Evolutionary conservation across 1,140 invertebrate genomes (phyloP).

Genomic region (Drosophila murphyi): DNA sequence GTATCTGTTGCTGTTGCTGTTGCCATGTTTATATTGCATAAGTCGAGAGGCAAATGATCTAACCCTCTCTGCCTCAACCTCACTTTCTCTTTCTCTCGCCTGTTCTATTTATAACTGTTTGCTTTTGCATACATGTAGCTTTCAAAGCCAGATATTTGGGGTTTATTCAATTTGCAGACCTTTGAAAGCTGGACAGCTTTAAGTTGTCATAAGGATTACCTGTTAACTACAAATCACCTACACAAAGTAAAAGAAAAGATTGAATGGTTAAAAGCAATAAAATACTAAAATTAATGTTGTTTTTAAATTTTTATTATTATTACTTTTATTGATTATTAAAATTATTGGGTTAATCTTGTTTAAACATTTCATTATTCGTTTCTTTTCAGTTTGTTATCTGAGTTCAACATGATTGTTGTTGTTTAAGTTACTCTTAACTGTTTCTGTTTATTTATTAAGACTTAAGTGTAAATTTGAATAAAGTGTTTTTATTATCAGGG

Average conservation of each 20-base stretch:
- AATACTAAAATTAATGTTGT: too few species aligned
- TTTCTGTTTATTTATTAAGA: too few species aligned
- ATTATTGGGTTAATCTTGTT: too few species aligned
- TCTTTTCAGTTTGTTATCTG: too few species aligned
- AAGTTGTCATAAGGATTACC: neutral
- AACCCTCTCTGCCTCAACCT: neutral
- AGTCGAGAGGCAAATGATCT: conserved; percentile 38
- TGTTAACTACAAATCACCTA: neutral
- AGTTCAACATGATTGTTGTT: too few species aligned
- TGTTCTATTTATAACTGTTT: conserved; percentile 11
- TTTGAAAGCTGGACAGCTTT: neutral
- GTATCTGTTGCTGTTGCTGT: conserved; percentile 4
- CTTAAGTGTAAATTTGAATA: neutral
- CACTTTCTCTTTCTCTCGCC: neutral
- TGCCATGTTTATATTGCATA: conserved; percentile 27
- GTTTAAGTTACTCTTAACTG: too few species aligned
- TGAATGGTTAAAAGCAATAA: too few species aligned
- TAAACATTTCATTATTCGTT: too few species aligned
- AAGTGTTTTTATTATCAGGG: conserved; percentile 5
- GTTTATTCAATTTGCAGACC: neutral
- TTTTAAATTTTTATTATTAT: too few species aligned
- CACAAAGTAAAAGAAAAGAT: too few species aligned
- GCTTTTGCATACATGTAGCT: neutral
- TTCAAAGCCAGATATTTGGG: neutral
- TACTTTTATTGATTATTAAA: too few species aligned